phyloP scores from a whole-genome alignment of 2,113 vertebrate genomes.

The Syrmaticus mikado region DNA sequence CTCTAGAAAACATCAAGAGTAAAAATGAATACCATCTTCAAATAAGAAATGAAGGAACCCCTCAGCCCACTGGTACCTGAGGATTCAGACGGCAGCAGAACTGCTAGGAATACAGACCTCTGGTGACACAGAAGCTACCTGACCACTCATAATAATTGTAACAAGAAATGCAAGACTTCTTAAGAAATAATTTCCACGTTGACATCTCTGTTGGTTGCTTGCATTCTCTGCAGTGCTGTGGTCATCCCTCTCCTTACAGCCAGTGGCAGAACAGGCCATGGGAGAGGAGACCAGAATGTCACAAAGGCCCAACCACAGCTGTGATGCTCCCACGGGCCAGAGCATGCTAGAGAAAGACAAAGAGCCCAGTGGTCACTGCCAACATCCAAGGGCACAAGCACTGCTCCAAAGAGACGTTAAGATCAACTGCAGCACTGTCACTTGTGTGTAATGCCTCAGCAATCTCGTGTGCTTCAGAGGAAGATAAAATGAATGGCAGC shows the following conservation, averaged over 20 bases:
- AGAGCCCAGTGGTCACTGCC: background rate
- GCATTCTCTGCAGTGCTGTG: background rate
- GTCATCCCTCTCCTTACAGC: no score
- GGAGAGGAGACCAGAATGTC: background rate
- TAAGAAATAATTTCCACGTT: background rate
- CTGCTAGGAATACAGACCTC: background rate
- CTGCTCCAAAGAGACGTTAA: background rate
- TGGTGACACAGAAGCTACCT: rapidly evolving
- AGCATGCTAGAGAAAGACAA: background rate
- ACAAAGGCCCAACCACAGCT: background rate
- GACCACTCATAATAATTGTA: background rate
- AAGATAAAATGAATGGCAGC: background rate
- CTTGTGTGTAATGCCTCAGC: background rate
- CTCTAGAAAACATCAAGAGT: background rate
- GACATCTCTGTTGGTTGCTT: background rate
- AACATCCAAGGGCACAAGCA: background rate
- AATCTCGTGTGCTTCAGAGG: background rate
- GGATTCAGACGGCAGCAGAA: background rate
- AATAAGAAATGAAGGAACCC: background rate
- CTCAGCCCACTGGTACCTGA: background rate
- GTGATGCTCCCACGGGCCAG: background rate
- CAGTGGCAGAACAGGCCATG: background rate
- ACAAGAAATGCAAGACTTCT: background rate
- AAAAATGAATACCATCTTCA: background rate
- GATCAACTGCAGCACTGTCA: background rate